phyloP scores from a whole-genome alignment of 2,113 vertebrate genomes.

The Rhipidura dahli region DNA sequence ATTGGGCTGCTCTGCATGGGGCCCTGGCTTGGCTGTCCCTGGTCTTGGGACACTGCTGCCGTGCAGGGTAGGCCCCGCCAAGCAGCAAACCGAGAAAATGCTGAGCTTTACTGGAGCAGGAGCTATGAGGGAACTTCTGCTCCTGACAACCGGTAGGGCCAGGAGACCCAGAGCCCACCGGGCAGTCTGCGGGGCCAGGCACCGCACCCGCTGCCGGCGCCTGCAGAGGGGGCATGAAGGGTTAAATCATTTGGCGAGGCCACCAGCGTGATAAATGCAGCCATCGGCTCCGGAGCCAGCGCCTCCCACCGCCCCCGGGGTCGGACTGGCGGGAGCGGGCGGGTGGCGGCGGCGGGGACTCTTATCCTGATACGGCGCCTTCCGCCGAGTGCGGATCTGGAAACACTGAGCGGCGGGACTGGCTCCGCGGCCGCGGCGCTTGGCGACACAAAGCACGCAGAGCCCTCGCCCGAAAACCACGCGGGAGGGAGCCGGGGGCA shows the following conservation, averaged over 20 bases:
- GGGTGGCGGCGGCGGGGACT: slow-evolving; percentile 62
- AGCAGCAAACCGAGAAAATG: background rate
- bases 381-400: slow-evolving; percentile 66
- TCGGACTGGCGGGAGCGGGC: background rate
- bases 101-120: background rate
- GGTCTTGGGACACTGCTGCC: background rate
- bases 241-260: slow-evolving; percentile 18
- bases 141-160: background rate
- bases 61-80: background rate
- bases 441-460: slow-evolving; percentile 67
- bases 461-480: background rate
- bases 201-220: background rate
- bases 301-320: slow-evolving; percentile 7
- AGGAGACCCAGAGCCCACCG: background rate
- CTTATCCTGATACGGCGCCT: slow-evolving; percentile 78
- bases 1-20: too few relatives aligned
- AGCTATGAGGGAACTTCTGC: background rate
- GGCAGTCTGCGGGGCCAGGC: background rate
- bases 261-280: background rate
- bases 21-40: background rate
- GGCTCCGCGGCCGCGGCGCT: slow-evolving; percentile 58
- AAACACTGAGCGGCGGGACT: slow-evolving; percentile 70
- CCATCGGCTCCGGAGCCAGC: background rate
- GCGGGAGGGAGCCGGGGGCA: background rate
- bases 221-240: background rate